phyloP scores from a whole-genome alignment of 1,140 invertebrate species.

The Lordiphosa collinella region DNA sequence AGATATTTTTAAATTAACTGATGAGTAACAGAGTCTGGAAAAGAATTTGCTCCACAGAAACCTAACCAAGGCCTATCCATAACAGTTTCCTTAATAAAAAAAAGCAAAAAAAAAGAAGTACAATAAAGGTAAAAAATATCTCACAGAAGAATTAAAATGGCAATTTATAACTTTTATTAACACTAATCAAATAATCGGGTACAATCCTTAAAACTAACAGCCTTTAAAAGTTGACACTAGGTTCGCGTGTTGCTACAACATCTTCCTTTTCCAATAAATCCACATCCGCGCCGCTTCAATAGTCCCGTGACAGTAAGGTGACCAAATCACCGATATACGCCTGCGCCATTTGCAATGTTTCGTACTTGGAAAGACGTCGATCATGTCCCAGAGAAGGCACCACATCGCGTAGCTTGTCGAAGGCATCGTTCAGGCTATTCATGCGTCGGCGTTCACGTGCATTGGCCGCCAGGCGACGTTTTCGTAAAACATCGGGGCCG shows the following conservation, averaged over 20 bases:
- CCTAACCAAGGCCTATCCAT: too few relatives aligned
- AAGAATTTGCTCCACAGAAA: too few relatives aligned
- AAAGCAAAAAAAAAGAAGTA: too few relatives aligned
- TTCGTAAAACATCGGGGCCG: constrained; percentile 81
- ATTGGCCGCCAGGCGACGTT: constrained; percentile 87
- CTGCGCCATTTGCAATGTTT: constrained; percentile 93
- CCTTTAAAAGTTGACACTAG: constrained; percentile 70
- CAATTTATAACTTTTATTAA: constrained; percentile 6
- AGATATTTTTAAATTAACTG: too few relatives aligned
- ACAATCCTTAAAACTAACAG: constrained; percentile 44
- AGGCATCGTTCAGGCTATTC: constrained; percentile 91
- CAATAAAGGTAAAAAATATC: too few relatives aligned
- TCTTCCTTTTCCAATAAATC: neutral
- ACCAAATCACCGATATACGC: constrained; percentile 89
- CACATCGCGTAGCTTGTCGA: constrained; percentile 89
- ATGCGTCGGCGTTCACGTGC: constrained; percentile 89
- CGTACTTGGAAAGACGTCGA: constrained; percentile 91
- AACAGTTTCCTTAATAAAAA: too few relatives aligned
- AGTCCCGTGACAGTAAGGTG: constrained; percentile 81
- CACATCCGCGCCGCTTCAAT: constrained; percentile 18
- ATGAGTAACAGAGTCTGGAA: too few relatives aligned
- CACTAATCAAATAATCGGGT: constrained; percentile 1
- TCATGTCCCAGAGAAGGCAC: constrained; percentile 87
- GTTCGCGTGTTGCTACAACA: constrained; percentile 48
- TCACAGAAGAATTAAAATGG: neutral